phyloP scores from a whole-genome alignment of 2,888 invertebrate species.

The Sphaerophoria rueppellii region DNA sequence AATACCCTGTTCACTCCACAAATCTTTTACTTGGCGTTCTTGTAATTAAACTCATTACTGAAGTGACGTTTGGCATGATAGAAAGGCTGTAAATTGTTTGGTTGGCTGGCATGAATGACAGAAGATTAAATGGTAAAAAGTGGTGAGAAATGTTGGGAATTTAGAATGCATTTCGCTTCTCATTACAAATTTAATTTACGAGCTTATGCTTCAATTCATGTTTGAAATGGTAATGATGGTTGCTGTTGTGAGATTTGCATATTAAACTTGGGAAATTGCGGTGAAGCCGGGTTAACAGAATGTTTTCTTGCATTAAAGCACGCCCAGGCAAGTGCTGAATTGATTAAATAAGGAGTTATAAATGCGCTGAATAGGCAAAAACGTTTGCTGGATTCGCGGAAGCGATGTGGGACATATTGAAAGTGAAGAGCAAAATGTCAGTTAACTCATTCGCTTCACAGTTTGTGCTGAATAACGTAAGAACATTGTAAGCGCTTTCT shows the following conservation, averaged over 20 bases:
- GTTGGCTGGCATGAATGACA: not conserved
- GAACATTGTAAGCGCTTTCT: too few species aligned
- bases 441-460: too few species aligned
- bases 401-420: too few species aligned
- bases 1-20: constrained; percentile 57
- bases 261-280: constrained; percentile 11
- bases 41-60: constrained; percentile 73
- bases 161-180: constrained; percentile 70
- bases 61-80: constrained; percentile 64
- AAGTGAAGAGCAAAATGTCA: too few species aligned
- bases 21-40: constrained; percentile 63
- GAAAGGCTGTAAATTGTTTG: constrained; percentile 44
- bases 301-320: not conserved
- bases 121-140: not conserved
- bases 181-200: constrained; percentile 74
- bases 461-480: too few species aligned
- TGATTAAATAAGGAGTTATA: too few species aligned
- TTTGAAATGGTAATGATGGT: constrained; percentile 36
- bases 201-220: constrained; percentile 68
- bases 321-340: too few species aligned
- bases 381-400: too few species aligned
- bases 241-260: constrained; percentile 20
- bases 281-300: constrained; percentile 14
- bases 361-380: not conserved
- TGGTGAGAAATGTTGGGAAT: constrained; percentile 31